These are phyloP conservation scores for Acestrorhynchus altus DNA, from an alignment of 2,797 vertebrate species.

Conservation along the genomic window DNA sequence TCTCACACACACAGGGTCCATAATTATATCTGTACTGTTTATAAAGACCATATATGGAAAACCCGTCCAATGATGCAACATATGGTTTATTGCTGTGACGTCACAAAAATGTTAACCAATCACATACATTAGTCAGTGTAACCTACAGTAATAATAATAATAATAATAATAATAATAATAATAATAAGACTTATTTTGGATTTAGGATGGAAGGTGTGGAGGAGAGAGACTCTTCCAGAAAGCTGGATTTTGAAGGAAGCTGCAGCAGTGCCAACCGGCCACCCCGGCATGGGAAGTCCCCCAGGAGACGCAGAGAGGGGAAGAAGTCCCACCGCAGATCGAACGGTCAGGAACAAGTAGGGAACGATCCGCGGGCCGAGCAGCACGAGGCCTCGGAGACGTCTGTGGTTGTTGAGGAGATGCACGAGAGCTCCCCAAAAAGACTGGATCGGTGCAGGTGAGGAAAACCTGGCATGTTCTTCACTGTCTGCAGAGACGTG, in stretches of 20 bases:
- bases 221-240: slow-evolving; percentile 44
- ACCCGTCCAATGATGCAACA: no score
- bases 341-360: slow-evolving; percentile 73
- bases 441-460: slow-evolving; percentile 75
- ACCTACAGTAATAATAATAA: no score
- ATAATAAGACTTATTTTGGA: neutral
- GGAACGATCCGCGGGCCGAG: slow-evolving; percentile 66
- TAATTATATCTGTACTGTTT: no score
- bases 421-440: slow-evolving; percentile 77
- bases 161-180: no score
- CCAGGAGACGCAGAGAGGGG: slow-evolving; percentile 74
- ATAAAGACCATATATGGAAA: no score
- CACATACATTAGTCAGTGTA: no score
- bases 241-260: slow-evolving; percentile 56
- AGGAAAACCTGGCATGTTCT: no score
- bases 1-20: no score
- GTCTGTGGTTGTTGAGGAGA: slow-evolving; percentile 65
- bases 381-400: slow-evolving; percentile 74
- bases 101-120: no score
- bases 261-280: slow-evolving; percentile 53
- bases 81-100: no score
- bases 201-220: slow-evolving; percentile 73
- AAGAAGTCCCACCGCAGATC: slow-evolving; percentile 69
- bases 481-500: no score
- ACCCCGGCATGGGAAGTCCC: slow-evolving; percentile 70